Conservation (phyloP, 2,113 vertebrate species). For the Hyaena hyaena region DNA sequence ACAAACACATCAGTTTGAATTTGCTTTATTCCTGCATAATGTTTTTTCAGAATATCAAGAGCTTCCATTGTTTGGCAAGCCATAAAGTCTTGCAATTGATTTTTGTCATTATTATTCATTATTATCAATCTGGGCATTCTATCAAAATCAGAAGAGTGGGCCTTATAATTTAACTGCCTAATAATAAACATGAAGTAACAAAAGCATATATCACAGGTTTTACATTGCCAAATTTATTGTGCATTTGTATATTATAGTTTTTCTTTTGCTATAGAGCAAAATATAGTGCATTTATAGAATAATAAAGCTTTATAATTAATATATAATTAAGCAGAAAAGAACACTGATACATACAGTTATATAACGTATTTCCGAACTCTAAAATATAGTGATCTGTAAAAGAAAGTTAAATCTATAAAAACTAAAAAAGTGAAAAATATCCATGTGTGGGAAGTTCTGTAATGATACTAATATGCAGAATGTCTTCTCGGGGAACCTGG, state of each 20-base stretch:
- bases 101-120: slow-evolving; percentile 60
- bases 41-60: slow-evolving; percentile 48
- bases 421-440: background rate
- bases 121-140: background rate
- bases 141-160: background rate
- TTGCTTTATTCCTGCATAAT: background rate
- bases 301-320: slow-evolving; percentile 24
- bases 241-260: background rate
- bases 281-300: background rate
- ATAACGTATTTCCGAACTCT: background rate
- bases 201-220: background rate
- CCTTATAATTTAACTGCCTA: slow-evolving; percentile 42
- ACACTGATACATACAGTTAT: background rate
- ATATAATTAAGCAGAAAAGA: slow-evolving; percentile 29
- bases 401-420: background rate
- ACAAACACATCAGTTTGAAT: slow-evolving; percentile 69
- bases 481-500: background rate
- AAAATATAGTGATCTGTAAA: background rate
- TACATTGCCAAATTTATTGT: background rate
- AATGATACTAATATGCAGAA: background rate
- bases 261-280: background rate
- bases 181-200: slow-evolving; percentile 21
- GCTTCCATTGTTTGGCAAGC: slow-evolving; percentile 14
- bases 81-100: background rate
- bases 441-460: background rate